Conservation (phyloP, 2,797 vertebrate species). For the Semaprochilodus insignis region DNA sequence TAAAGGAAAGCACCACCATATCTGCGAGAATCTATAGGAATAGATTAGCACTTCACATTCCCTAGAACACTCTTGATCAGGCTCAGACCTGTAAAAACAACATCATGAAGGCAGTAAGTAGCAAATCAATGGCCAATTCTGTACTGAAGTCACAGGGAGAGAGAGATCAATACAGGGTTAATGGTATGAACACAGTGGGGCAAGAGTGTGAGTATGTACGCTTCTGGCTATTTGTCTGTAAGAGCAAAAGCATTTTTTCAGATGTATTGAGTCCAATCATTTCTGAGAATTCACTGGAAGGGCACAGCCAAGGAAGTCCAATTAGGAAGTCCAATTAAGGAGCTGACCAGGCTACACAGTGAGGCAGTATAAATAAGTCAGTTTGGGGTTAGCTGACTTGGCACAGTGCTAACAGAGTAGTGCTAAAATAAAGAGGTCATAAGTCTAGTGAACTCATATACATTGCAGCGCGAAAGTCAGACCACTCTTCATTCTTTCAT, state of each 20-base stretch:
- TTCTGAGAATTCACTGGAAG: background rate
- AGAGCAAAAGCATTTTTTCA: background rate
- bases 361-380: background rate
- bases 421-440: background rate
- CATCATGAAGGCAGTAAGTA: background rate
- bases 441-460: background rate
- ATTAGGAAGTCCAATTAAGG: background rate
- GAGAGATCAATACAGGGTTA: constrained; percentile 12
- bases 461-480: no score
- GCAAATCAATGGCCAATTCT: constrained; percentile 18
- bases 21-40: background rate
- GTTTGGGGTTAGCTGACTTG: no score
- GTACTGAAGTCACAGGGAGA: background rate
- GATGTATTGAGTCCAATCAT: background rate
- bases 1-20: background rate
- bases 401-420: background rate
- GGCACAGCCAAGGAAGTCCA: background rate
- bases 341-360: background rate
- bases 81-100: background rate
- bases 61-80: background rate
- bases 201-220: background rate
- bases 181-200: background rate
- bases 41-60: background rate
- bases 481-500: no score
- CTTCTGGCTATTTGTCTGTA: background rate